These are phyloP conservation scores for Theretra japonica DNA, from an alignment of 2,888 invertebrate genomes.

Conservation along the genomic window DNA sequence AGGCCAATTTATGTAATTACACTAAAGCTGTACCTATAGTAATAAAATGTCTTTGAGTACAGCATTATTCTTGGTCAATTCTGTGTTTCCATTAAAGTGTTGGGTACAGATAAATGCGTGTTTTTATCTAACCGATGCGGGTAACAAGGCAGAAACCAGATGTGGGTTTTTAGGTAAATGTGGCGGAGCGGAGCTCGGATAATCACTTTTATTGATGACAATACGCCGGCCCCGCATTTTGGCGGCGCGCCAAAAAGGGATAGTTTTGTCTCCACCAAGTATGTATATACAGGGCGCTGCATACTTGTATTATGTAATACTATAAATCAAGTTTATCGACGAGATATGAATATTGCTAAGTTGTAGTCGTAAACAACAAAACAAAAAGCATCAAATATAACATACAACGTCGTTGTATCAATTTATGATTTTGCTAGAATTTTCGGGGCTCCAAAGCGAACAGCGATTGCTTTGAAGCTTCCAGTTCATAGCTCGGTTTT, in stretches of 20 bases:
- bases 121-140: constrained; percentile 15
- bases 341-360: constrained; percentile 23
- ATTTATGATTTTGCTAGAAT: neutral
- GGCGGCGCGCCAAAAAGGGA: constrained; percentile 64
- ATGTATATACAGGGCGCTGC: constrained; percentile 9
- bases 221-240: constrained; percentile 60
- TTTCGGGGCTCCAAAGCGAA: neutral
- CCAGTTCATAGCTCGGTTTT: neutral
- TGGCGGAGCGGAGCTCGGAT: constrained; percentile 50
- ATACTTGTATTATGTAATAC: constrained; percentile 39
- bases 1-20: neutral
- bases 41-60: neutral
- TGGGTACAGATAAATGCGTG: constrained; percentile 2
- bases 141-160: constrained; percentile 39
- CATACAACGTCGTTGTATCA: constrained; percentile 10
- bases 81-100: neutral
- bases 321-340: constrained; percentile 41
- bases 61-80: neutral
- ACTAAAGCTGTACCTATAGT: neutral
- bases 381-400: neutral
- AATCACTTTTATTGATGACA: constrained; percentile 73
- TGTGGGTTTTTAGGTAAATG: constrained; percentile 57
- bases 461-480: neutral
- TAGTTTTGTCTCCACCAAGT: constrained; percentile 49
- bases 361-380: constrained; percentile 18